Evolutionary conservation across 2,113 vertebrate species (phyloP).

Genomic region (Chunga burmeisteri): DNA sequence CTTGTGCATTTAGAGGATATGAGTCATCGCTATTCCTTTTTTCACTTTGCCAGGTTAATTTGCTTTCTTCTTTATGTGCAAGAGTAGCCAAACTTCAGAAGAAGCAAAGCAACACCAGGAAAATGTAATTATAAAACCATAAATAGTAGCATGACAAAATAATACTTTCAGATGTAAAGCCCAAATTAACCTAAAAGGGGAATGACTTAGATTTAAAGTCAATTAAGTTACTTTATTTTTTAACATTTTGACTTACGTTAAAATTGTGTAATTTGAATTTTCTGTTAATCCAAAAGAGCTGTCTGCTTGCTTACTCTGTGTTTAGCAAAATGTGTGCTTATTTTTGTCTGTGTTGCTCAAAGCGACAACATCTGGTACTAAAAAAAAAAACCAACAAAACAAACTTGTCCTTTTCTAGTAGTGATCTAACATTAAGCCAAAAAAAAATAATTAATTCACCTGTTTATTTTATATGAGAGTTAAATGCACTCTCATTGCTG

Average conservation of each 20-base stretch:
- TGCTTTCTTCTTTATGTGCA: background rate
- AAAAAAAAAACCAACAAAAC: background rate
- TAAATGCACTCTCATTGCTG: background rate
- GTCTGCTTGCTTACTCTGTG: background rate
- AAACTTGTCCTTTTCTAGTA: background rate
- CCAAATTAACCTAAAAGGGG: background rate
- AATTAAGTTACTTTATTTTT: background rate
- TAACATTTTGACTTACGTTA: background rate
- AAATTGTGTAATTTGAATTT: background rate
- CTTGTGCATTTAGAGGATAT: background rate
- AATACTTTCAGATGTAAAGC: background rate
- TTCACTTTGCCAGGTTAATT: background rate
- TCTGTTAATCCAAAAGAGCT: background rate
- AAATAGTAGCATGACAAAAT: background rate
- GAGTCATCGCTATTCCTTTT: background rate
- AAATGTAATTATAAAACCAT: background rate
- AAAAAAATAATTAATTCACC: background rate
- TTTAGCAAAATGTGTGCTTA: background rate
- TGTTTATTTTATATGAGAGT: background rate
- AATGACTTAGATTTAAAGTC: background rate
- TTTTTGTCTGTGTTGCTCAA: background rate
- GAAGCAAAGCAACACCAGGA: background rate
- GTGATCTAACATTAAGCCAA: background rate
- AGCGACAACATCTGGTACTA: background rate
- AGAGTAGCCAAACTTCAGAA: background rate